A percentile compares a stretch with the other conserved stretches of the same genome.
These are phyloP conservation scores for Dendrolimus houi DNA, from an alignment of 2,888 invertebrate species.

Conservation along the genomic window DNA sequence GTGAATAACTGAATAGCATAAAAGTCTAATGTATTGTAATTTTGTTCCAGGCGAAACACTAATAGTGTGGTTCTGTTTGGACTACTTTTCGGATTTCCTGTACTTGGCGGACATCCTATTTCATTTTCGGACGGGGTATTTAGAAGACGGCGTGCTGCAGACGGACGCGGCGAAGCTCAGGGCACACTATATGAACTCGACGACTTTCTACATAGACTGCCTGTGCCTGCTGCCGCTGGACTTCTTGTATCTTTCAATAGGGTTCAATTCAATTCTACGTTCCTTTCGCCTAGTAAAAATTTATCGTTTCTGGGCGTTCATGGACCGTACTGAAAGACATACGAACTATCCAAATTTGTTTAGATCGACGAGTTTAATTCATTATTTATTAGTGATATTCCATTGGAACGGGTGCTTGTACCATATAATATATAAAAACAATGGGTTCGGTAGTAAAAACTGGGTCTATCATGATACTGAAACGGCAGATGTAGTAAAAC, in stretches of 20 bases:
- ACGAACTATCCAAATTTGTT: conserved; percentile 99
- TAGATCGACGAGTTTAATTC: conserved; percentile 92
- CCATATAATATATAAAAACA: conserved; percentile 96
- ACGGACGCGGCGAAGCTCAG: conserved; percentile 95
- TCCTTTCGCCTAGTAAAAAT: conserved; percentile 98
- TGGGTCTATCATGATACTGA: conserved; percentile 94
- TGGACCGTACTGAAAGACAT: conserved; percentile 98
- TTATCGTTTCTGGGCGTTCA: conserved; percentile 98
- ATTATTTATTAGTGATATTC: conserved; percentile 98
- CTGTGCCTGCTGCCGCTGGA: conserved; percentile 97
- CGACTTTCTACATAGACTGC: conserved; percentile 98
- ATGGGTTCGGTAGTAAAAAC: conserved; percentile 94
- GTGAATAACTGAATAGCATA: no score
- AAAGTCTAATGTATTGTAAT: conserved; percentile 1
- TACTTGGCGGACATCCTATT: conserved; percentile 97
- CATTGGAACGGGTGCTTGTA: conserved; percentile 99
- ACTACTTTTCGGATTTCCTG: conserved; percentile 97
- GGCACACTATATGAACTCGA: conserved; percentile 98
- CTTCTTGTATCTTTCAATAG: conserved; percentile 98
- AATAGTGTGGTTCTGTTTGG: conserved; percentile 96
- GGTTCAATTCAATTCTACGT: conserved; percentile 96
- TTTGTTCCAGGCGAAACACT: conserved; percentile 85
- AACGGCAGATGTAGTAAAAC: conserved; percentile 92
- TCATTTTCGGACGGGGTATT: conserved; percentile 97
- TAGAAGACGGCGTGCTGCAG: conserved; percentile 98